Evolutionary conservation across 2,113 vertebrate genomes (phyloP).

Genomic region (Plectropomus leopardus): DNA sequence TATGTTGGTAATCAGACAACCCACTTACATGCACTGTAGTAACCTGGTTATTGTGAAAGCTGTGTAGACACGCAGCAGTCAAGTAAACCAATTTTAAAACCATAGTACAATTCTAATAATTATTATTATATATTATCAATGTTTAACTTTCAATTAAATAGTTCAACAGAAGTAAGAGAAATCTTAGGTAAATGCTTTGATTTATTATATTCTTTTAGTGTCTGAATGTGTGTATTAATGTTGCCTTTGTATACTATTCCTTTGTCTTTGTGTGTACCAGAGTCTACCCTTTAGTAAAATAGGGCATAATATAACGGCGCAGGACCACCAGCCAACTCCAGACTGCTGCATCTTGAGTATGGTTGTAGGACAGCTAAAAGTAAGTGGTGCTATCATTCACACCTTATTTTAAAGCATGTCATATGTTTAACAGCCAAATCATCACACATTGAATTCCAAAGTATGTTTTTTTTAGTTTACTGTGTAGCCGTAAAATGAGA

Average conservation of each 20-base stretch:
- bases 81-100: neutral
- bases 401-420: conserved; percentile 26
- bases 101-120: neutral
- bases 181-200: neutral
- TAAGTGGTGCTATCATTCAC: conserved; percentile 74
- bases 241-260: conserved; percentile 13
- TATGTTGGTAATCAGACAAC: neutral
- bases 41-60: neutral
- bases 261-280: conserved; percentile 76
- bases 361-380: conserved; percentile 99
- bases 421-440: neutral
- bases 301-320: conserved; percentile 97
- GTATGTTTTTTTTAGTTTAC: neutral
- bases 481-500: too few relatives aligned
- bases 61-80: neutral
- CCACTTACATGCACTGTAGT: neutral
- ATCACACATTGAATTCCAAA: neutral
- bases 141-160: neutral
- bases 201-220: neutral
- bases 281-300: conserved; percentile 99
- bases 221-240: neutral
- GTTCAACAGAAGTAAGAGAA: neutral
- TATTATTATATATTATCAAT: neutral
- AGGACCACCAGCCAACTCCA: conserved; percentile 99
- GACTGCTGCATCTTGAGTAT: conserved; percentile 98